Base-by-base conservation (phyloP, 2,113 vertebrate genomes). In the Mustela lutreola region DNA sequence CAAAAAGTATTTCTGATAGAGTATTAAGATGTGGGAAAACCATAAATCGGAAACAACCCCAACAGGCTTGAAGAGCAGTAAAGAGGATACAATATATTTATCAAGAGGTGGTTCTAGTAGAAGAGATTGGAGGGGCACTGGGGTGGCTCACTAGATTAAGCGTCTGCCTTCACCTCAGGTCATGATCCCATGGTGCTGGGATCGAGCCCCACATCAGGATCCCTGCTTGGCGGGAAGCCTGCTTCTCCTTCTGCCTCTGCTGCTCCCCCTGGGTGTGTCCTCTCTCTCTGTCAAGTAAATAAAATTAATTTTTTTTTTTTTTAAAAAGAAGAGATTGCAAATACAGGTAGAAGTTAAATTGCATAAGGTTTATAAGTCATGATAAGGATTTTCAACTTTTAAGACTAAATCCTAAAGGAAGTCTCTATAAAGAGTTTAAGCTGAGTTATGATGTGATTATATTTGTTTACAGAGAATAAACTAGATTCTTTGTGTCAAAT, bases 191-290 rank as follows among this genome's bases (percentile, higher is more conserved):
- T 0, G 7, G 31, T 67, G 6, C 31, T 67, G 65, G 65, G 65
- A 67, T 67, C 0, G 12, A 65, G 63, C 12, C 5, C 63, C 14
- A 1, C 28, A 33, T 33, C 4, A 0, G 60, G 24, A 24, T 33
- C 14, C 5, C 12, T 65, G 2, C 63, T 65, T 31, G 2, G 28
- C 0, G 14, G 63, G 63, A 14, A 33, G 63, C 28, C 63, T 65
- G 63, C 28, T 65, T 65, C 63, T 33, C 63, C 58, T 60, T 60
- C 58, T 60, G 58, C 63, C 5, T 65, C 60, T 62, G 10, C 24
- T 26, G 24, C 60, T 62, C 60, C 60, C 24, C 60, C 28, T 65
- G 14, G 28, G 18, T 67, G 31, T 67, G 65, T 16, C 14, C 31
- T 67, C 31, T 67, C 65, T 67, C 15, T 67, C 31, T n/a, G 65